Conservation (phyloP, 2,797 vertebrate species). For the Macrochelys suwanniensis region DNA sequence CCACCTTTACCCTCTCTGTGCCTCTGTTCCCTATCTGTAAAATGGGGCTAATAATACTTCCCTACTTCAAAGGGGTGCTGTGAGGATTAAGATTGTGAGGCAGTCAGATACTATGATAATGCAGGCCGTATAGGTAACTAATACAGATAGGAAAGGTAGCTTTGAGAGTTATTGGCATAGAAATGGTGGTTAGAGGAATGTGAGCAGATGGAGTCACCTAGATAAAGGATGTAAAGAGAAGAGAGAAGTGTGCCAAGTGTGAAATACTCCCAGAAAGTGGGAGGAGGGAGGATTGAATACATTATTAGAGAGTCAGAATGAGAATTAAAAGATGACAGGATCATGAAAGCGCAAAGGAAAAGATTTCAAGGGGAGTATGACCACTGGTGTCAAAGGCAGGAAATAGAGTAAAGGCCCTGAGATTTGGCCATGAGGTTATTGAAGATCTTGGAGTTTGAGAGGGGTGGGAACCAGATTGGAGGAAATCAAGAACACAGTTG, state of each 20-base stretch:
- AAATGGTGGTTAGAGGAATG: background rate
- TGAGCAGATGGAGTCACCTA: background rate
- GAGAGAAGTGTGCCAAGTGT: constrained; percentile 4
- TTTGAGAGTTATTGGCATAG: constrained; percentile 2
- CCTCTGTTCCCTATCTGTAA: background rate
- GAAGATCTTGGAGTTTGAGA: background rate
- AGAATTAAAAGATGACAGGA: constrained; percentile 28
- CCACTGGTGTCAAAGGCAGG: background rate
- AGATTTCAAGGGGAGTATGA: constrained; percentile 40
- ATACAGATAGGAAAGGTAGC: background rate
- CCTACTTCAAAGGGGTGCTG: background rate
- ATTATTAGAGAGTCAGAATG: constrained; percentile 15
- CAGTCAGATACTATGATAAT: background rate
- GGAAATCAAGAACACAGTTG: background rate
- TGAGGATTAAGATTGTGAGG: background rate
- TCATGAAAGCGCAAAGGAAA: constrained; percentile 14
- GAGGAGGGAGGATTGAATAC: background rate
- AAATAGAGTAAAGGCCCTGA: background rate
- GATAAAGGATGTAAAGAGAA: background rate
- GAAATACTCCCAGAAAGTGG: background rate
- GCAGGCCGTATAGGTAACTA: background rate
- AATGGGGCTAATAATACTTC: background rate
- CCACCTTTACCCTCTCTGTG: background rate
- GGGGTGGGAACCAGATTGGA: background rate
- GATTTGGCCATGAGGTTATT: background rate